phyloP scores from a whole-genome alignment of 2,113 vertebrate genomes.

The Semicossyphus pulcher region DNA sequence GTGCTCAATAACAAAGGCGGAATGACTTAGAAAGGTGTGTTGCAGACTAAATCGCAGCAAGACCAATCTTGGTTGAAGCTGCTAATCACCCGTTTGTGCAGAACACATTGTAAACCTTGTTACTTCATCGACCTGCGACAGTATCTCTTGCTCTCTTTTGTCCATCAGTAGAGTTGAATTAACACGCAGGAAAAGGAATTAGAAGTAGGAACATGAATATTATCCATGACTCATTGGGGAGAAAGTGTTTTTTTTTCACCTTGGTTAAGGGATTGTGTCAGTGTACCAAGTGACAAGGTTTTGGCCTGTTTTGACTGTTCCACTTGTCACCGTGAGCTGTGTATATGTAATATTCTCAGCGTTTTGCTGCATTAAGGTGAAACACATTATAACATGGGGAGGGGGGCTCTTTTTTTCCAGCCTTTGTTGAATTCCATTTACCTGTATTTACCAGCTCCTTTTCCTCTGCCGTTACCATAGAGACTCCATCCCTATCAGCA shows the following conservation, averaged over 20 bases:
- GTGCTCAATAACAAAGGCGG: conserved; percentile 5
- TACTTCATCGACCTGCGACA: background rate
- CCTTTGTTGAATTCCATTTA: conserved; percentile 79
- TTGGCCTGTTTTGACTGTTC: background rate
- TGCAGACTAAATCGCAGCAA: background rate
- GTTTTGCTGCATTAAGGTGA: conserved; percentile 27
- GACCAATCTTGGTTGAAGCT: conserved; percentile 24
- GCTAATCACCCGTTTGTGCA: conserved; percentile 1
- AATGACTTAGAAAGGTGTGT: conserved; percentile 40
- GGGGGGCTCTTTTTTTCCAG: conserved; percentile 54
- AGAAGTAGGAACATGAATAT: background rate
- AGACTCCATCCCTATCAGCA: conserved; percentile 81
- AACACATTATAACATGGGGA: conserved; percentile 54
- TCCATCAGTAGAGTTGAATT: background rate
- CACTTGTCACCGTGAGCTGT: background rate
- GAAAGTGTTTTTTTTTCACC: background rate
- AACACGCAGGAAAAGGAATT: background rate
- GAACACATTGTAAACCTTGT: background rate
- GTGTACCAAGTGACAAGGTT: background rate
- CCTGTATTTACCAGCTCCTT: conserved; percentile 79
- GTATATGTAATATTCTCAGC: background rate
- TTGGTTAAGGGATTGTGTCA: background rate
- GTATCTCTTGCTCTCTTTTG: conserved; percentile 3
- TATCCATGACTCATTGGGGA: background rate
- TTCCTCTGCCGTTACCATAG: conserved; percentile 84